Base-by-base conservation (phyloP, 2,888 invertebrate genomes). In the Drosophila macrothrix region DNA sequence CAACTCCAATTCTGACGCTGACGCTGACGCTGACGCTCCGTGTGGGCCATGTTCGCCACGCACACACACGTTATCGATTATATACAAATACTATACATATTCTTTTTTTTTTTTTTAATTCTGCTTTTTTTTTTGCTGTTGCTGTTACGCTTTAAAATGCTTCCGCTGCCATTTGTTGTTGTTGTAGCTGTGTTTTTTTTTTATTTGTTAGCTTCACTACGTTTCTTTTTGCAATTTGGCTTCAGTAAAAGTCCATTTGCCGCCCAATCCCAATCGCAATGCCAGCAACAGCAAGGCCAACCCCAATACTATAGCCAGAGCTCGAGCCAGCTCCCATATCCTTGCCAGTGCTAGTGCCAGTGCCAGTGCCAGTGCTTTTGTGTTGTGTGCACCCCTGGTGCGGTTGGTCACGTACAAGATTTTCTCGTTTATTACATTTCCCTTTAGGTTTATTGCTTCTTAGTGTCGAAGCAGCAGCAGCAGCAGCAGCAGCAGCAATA, bases 331-430 rank as follows among this genome's bases (percentile, higher is more conserved):
- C 46, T 46, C 22, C 46, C 46, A 14, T 46, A 46, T 22, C 22
- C 46, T 46, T 46, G 25, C 25, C 46, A 46, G 16, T 46, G 46
- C 16, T 4, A 46, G 46, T 46, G 39, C 19, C 16, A 39, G 39
- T 39, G 37, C 19, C 16, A 37, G 39, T 39, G n/a, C 39, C 46
- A 25, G 25, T 73, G 64, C 35, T 25, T 52, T 35, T 67, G 63
- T 53, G 43, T 64, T 46, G 54, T 65, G 50, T 73, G 83, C 87
- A 89, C 83, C 85, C 88, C 85, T 84, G 87, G 84, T 92, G 90
- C 87, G 92, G 92, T 92, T 91, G 92, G 92, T 92, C 92, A 92
- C 92, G 92, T 92, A 92, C 92, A 88, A 92, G 92, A 92, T 92
- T 92, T 92, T 84, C 90, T 92, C 92, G 87, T 92, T 92, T 92